Base-by-base conservation (phyloP, 2,113 vertebrate genomes). In the Chaenocephalus aceratus region DNA sequence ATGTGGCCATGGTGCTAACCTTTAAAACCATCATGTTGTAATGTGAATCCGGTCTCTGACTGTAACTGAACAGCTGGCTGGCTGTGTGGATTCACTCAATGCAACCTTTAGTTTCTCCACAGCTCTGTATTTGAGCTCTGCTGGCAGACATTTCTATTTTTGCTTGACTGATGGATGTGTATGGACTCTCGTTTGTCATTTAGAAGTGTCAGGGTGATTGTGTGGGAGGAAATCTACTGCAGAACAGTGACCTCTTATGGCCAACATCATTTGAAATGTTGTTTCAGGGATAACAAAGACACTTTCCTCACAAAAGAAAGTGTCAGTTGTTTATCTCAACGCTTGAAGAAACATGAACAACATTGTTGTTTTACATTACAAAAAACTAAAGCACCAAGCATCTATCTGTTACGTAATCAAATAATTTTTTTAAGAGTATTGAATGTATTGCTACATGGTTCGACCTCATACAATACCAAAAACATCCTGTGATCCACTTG, bases 21-120 rank as follows among this genome's bases (percentile, higher is more conserved):
- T 92, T 92, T 92, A 85, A 89, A 93, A 83, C 67, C 81, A 83
- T 87, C 82, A 75, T 18, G 81, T 61, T 83, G 86, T 84, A 87
- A 85, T 86, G 62, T 75, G 71, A 84, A 53, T 66, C 61, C 76
- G 61, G 54, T 68, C 53, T 66, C 56, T 16, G 36, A 41, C 36
- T 41, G 36, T 54, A 44, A 51, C 66, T 72, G 63, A 78, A 45
- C 77, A 85, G 75, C 66, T 63, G 72, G 66, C 70, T 58, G 62
- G 11, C 26, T 54, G n/a, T 70, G 63, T 44, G 48, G 69, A 66
- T 79, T 87, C 71, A 65, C 52, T 79, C 71, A 60, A 4, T 64
- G 58, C 67, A 75, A 80, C 85, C 84, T 89, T 90, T 91, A 82
- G 58, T 77, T 93, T 77, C 60, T 41, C 26, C 62, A 73, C 49